phyloP scores from a whole-genome alignment of 2,797 vertebrate genomes.

The Lophius americanus region DNA sequence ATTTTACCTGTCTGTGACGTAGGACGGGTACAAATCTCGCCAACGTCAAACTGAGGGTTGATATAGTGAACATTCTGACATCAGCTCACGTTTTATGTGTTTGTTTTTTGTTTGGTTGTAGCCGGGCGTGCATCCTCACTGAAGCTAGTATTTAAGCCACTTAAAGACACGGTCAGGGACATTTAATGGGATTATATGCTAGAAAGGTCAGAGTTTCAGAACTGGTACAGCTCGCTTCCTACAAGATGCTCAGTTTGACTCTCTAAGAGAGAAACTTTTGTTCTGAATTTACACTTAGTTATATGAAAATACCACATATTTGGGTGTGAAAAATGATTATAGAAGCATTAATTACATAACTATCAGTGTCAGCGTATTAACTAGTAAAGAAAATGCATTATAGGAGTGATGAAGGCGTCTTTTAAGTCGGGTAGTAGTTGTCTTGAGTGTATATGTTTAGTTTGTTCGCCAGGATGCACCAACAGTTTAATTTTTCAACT shows the following conservation, averaged over 20 bases:
- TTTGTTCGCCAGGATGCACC: too few species aligned
- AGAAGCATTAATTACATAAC: too few species aligned
- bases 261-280: background rate
- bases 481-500: too few species aligned
- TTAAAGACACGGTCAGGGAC: slow-evolving; percentile 37
- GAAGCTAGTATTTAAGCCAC: slow-evolving; percentile 39
- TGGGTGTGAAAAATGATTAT: background rate
- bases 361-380: background rate
- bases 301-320: background rate
- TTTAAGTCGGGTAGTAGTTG: too few species aligned
- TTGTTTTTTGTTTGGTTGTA: background rate
- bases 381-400: too few species aligned
- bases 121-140: background rate
- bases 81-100: background rate
- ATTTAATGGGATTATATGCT: slow-evolving; percentile 69
- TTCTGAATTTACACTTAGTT: background rate
- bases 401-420: too few species aligned
- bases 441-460: too few species aligned
- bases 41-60: background rate
- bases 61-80: background rate
- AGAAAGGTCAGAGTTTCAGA: slow-evolving; percentile 54
- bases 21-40: background rate
- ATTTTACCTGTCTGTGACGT: too few species aligned
- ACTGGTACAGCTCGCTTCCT: slow-evolving; percentile 31
- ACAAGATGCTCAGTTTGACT: slow-evolving; percentile 2